phyloP scores from a whole-genome alignment of 1,140 invertebrate species.

The Caenorhabditis tropicalis region DNA sequence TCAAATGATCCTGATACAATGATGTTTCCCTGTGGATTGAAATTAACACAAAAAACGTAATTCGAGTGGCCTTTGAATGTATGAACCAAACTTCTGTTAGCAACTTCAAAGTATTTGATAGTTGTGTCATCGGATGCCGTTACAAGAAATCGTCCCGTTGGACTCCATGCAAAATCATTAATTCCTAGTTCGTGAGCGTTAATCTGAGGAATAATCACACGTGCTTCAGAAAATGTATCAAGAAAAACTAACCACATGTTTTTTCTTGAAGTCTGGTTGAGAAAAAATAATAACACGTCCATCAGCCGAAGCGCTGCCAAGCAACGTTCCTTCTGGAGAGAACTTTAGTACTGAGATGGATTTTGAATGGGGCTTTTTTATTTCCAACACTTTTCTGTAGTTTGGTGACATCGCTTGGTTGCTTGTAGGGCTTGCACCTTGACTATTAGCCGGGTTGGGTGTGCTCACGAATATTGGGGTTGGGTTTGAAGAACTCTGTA shows the following conservation, averaged over 20 bases:
- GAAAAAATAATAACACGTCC: slow-evolving; percentile 96
- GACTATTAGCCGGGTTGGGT: no score
- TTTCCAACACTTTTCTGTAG: background rate
- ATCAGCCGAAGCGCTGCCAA: slow-evolving; percentile 93
- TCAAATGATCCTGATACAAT: slow-evolving; percentile 99
- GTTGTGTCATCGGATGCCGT: slow-evolving; percentile 99
- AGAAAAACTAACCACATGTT: background rate
- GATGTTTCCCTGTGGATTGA: slow-evolving; percentile 98
- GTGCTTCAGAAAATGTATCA: slow-evolving; percentile 79
- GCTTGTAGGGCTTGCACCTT: no score
- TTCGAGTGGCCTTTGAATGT: slow-evolving; percentile 99
- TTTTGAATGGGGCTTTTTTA: slow-evolving; percentile 81
- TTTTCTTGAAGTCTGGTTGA: background rate
- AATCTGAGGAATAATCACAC: slow-evolving; percentile 88
- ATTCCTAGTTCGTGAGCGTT: slow-evolving; percentile 95
- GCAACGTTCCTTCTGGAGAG: slow-evolving; percentile 97
- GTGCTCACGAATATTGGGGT: no score
- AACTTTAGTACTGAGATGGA: slow-evolving; percentile 99
- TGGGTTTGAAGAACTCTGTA: no score
- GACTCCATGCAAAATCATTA: slow-evolving; percentile 98
- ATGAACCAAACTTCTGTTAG: slow-evolving; percentile 85
- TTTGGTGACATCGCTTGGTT: no score
- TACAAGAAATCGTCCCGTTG: slow-evolving; percentile 90
- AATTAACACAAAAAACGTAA: slow-evolving; percentile 99
- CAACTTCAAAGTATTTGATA: slow-evolving; percentile 80